Base-by-base conservation (phyloP, 2,113 vertebrate genomes). In the Chamaetylas fuelleborni region DNA sequence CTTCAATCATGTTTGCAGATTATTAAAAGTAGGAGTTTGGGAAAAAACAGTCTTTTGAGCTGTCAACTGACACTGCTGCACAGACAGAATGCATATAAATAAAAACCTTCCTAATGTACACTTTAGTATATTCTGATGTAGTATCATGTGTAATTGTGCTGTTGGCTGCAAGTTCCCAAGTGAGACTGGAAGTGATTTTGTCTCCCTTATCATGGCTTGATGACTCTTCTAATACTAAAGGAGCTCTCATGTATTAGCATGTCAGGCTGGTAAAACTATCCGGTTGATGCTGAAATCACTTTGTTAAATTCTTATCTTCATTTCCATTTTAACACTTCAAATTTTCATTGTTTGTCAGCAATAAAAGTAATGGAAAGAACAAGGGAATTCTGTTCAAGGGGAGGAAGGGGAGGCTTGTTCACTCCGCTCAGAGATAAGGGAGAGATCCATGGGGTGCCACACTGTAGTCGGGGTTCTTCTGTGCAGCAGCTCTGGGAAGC, bases 21-120 rank as follows among this genome's bases (percentile, higher is more conserved):
- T 95, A 97, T 95, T 87, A 95, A 96, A 67, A 95, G 84, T 70
- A 93, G 71, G 89, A 90, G 81, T 96, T 96, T 79, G n/a, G 60
- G 79, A 83, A 95, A 92, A 86, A 38, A 66, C 25, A 51, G 81
- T 78, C 86, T 89, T 96, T 87, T 79, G 91, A 94, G 95, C 81
- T 95, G 92, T 72, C 70, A 94, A 28, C 79, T 87, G 82, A 86
- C 86, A 77, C 51, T 69, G 77, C 64, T 88, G 60, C 73, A 40
- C 11, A 86, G 72, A 70, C 79, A 77, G 66, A 95, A 93, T 81
- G 69, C 20, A 23, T 80, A 74, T 38, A 93, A 90, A 92, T 69
- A 85, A 86, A 82, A 9, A 0, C 53, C 29, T 26, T 91, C 48
- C 50, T 47, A 91, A 74, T 76, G 66, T 87, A 94, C 93, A 28